These are phyloP conservation scores for Petrophora chlorosata DNA, from an alignment of 2,888 invertebrate species.

Conservation along the genomic window DNA sequence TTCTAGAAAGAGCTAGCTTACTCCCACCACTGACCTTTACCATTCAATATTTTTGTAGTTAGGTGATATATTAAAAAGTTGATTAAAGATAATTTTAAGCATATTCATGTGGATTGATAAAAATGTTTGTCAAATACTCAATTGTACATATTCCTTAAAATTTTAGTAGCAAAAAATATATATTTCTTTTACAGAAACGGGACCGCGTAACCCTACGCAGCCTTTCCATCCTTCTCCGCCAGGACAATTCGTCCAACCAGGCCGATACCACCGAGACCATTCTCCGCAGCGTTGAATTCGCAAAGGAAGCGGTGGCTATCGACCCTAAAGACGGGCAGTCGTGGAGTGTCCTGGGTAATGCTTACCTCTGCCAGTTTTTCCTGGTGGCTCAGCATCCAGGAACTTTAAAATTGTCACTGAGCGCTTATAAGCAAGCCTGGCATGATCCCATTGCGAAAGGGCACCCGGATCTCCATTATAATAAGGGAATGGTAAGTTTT, in stretches of 20 bases:
- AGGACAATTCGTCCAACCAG: conserved; percentile 75
- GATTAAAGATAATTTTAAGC: too few species aligned
- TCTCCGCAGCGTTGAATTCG: conserved; percentile 88
- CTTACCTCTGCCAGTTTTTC: conserved; percentile 92
- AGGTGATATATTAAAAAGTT: too few species aligned
- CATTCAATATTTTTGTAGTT: too few species aligned
- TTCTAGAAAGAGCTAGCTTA: too few species aligned
- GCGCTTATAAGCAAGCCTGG: conserved; percentile 92
- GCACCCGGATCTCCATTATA: conserved; percentile 92
- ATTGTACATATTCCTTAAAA: too few species aligned
- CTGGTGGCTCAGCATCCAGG: conserved; percentile 88
- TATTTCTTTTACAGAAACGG: conserved; percentile 77
- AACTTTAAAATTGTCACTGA: conserved; percentile 88
- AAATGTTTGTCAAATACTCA: too few species aligned
- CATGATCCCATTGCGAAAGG: conserved; percentile 87
- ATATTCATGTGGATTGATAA: too few species aligned
- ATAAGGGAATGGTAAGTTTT: conserved; percentile 90
- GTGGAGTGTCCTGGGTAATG: conserved; percentile 93
- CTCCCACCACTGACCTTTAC: too few species aligned
- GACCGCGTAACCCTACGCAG: conserved; percentile 91
- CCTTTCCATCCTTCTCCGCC: conserved; percentile 91
- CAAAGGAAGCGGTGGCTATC: conserved; percentile 91
- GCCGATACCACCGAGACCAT: conserved; percentile 85
- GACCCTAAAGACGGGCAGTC: conserved; percentile 91
- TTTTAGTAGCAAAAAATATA: neutral